Evolutionary conservation across 2,113 vertebrate species (phyloP).

Genomic region (Saccopteryx bilineata): DNA sequence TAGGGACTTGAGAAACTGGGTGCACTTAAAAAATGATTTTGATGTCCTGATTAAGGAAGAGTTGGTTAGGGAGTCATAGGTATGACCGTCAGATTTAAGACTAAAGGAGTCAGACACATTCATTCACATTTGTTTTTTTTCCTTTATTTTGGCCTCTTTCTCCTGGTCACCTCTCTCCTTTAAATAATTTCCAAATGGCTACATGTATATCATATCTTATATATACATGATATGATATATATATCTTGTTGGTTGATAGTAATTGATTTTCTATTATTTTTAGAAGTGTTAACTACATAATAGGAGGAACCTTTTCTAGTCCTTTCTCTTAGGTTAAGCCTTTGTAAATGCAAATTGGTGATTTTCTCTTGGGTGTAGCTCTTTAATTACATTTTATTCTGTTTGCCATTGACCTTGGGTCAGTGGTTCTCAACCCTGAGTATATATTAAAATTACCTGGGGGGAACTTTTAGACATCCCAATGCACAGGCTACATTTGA

Average conservation of each 20-base stretch:
- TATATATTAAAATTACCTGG: slow-evolving; percentile 24
- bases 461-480: neutral
- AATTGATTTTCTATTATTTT: slow-evolving; percentile 12
- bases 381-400: slow-evolving; percentile 53
- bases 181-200: neutral
- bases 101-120: neutral
- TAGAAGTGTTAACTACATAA: neutral
- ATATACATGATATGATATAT: no score
- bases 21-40: neutral
- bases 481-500: neutral
- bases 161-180: neutral
- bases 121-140: neutral
- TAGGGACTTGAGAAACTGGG: neutral
- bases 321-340: neutral
- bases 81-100: neutral
- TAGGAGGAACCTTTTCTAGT: neutral
- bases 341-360: neutral
- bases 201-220: no score
- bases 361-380: slow-evolving; percentile 35
- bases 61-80: neutral
- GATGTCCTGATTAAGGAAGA: neutral
- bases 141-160: neutral
- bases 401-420: slow-evolving; percentile 41
- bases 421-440: neutral
- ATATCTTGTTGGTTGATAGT: neutral